A percentile compares a stretch with the other conserved stretches of the same genome.
Conservation (phyloP, 1,140 invertebrate species). For the Aphelenchoides besseyi region DNA sequence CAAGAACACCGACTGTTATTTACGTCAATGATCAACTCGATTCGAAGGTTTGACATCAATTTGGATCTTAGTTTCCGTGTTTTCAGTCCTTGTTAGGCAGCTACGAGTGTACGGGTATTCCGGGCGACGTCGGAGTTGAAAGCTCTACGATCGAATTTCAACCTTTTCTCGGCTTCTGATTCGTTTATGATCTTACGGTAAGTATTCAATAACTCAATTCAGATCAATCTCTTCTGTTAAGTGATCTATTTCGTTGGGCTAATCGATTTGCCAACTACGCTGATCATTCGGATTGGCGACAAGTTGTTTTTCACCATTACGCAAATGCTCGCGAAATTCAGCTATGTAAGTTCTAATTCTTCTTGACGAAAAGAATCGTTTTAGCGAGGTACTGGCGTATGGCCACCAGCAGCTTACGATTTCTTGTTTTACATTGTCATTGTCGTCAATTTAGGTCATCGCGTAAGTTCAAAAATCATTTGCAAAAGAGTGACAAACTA, state of each 20-base stretch:
- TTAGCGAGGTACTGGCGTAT: no score
- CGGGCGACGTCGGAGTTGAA: conserved; percentile 9
- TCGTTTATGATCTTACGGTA: conserved; percentile 12
- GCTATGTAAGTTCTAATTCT: no score
- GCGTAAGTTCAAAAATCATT: no score
- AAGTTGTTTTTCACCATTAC: no score
- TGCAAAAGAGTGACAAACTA: no score
- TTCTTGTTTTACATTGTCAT: no score
- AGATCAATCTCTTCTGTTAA: not conserved
- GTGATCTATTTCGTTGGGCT: conserved; percentile 8
- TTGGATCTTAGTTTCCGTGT: not conserved
- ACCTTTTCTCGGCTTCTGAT: not conserved
- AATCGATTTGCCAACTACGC: not conserved
- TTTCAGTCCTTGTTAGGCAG: conserved; percentile 5
- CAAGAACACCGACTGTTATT: not conserved
- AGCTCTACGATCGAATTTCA: not conserved
- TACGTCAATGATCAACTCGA: conserved; percentile 9
- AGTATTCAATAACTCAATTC: not conserved
- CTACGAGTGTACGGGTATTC: not conserved
- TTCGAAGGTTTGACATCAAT: not conserved
- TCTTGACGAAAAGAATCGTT: no score
- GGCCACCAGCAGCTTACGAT: no score
- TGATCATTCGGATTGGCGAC: not conserved
- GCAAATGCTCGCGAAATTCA: no score
- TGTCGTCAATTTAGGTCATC: no score